These are phyloP conservation scores for Phanerotoma sp. DNA, from an alignment of 2,888 invertebrate species.

Conservation along the genomic window DNA sequence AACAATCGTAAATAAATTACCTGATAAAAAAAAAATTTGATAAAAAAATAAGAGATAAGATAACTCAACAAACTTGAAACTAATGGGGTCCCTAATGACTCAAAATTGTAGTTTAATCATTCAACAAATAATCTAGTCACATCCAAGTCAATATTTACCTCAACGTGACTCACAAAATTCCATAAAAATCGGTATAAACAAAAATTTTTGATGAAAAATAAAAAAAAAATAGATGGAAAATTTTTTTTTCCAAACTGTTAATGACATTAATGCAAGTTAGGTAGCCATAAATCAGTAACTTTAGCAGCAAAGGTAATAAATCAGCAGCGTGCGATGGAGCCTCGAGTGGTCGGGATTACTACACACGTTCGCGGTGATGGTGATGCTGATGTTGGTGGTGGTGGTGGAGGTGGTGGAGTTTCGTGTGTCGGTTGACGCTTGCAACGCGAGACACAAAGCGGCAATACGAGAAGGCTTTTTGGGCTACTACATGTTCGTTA, in stretches of 20 bases:
- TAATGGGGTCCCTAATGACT: background rate
- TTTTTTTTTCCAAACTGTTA: constrained; percentile 2
- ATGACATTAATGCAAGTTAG: background rate
- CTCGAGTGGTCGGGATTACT: background rate
- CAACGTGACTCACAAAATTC: too few species aligned
- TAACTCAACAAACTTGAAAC: background rate
- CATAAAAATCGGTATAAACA: too few species aligned
- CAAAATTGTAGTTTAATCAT: too few species aligned
- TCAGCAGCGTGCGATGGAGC: constrained; percentile 10
- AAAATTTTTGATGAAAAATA: too few species aligned
- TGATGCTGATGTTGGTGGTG: background rate
- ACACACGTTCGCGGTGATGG: background rate
- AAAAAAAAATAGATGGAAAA: background rate
- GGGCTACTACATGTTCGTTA: constrained; percentile 44
- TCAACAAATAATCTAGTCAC: too few species aligned
- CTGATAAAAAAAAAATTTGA: too few species aligned
- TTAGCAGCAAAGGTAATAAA: constrained; percentile 13
- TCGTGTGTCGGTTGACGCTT: constrained; percentile 10
- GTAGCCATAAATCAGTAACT: constrained; percentile 15
- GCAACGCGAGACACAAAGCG: constrained; percentile 18
- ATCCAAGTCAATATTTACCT: too few species aligned
- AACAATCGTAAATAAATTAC: too few species aligned
- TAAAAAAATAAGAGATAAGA: background rate
- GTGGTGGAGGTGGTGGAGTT: background rate
- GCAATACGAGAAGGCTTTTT: constrained; percentile 36